A percentile compares a stretch with the other conserved stretches of the same genome.
These are phyloP conservation scores for Gibbula magus DNA, from an alignment of 2,888 invertebrate genomes.

Conservation along the genomic window DNA sequence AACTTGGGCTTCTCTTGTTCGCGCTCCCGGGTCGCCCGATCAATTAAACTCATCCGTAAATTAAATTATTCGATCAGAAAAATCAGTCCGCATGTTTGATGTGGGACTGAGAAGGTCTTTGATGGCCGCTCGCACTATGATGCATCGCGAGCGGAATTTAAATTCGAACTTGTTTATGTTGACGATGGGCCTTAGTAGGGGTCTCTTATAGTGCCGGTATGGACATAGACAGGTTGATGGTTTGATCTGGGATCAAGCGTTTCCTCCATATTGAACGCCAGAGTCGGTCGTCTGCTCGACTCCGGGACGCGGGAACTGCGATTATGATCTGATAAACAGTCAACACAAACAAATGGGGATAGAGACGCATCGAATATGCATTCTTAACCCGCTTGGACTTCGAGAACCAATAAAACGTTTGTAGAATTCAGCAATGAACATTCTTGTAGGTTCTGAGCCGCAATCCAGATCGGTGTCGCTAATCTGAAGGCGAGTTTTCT, in stretches of 20 bases:
- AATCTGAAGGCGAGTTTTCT: neutral
- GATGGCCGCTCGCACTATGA: constrained; percentile 12
- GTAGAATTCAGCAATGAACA: neutral
- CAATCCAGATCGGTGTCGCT: neutral
- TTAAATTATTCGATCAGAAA: constrained; percentile 26
- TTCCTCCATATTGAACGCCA: constrained; percentile 6
- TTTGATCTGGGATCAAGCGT: constrained; percentile 15
- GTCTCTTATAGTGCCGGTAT: neutral
- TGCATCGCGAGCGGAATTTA: constrained; percentile 25
- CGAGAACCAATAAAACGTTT: neutral
- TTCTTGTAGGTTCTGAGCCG: neutral
- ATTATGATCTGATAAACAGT: constrained; percentile 2
- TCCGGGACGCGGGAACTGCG: neutral
- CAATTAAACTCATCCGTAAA: constrained; percentile 27
- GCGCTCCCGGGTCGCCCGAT: constrained; percentile 20
- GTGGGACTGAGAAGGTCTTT: neutral
- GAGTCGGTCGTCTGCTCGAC: neutral
- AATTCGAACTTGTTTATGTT: constrained; percentile 33
- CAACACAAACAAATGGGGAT: neutral
- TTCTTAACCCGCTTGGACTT: neutral
- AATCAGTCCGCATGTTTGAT: constrained; percentile 23
- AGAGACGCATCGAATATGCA: neutral
- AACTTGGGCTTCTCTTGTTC: constrained; percentile 23
- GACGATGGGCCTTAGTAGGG: constrained; percentile 12
- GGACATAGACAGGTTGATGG: neutral